A percentile compares a stretch with the other conserved stretches of the same genome.
phyloP scores from a whole-genome alignment of 2,888 invertebrate genomes.

The Argyresthia goedartella region DNA sequence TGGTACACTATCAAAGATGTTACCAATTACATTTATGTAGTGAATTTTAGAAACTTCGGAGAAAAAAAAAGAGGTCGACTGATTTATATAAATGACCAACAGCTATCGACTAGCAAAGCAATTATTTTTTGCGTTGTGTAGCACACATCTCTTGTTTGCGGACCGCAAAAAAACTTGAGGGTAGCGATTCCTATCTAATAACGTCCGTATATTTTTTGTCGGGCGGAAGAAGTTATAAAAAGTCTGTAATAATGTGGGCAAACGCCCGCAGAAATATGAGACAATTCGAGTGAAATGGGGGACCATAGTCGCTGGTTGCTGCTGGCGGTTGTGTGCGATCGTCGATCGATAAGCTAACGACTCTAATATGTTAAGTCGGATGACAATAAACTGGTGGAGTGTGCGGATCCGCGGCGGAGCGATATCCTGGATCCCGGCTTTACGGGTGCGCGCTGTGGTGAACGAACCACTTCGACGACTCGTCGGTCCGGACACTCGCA shows the following conservation, averaged over 20 bases:
- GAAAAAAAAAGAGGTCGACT: background rate
- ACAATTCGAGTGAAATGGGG: background rate
- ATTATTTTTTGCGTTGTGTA: background rate
- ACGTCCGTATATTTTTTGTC: slow-evolving; percentile 1
- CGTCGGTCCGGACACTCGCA: slow-evolving; percentile 2
- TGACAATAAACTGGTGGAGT: slow-evolving; percentile 6
- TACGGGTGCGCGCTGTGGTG: slow-evolving; percentile 12
- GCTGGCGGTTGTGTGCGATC: background rate
- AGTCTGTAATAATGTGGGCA: background rate
- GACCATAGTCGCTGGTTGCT: background rate
- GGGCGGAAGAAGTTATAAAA: background rate
- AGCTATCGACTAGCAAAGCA: background rate
- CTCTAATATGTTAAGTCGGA: background rate
- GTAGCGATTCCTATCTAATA: slow-evolving; percentile 1
- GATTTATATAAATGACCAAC: background rate
- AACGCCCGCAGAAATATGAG: slow-evolving; percentile 1
- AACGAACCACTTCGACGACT: slow-evolving; percentile 17
- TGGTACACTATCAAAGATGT: no score
- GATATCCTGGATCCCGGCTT: background rate
- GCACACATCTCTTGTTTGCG: background rate
- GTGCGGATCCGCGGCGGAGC: background rate
- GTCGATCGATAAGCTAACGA: background rate
- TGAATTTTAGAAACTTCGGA: background rate
- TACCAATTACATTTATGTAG: no score
- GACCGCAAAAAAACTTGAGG: background rate